These are phyloP conservation scores for Clistopyga incitator DNA, from an alignment of 2,888 invertebrate species.

Conservation along the genomic window DNA sequence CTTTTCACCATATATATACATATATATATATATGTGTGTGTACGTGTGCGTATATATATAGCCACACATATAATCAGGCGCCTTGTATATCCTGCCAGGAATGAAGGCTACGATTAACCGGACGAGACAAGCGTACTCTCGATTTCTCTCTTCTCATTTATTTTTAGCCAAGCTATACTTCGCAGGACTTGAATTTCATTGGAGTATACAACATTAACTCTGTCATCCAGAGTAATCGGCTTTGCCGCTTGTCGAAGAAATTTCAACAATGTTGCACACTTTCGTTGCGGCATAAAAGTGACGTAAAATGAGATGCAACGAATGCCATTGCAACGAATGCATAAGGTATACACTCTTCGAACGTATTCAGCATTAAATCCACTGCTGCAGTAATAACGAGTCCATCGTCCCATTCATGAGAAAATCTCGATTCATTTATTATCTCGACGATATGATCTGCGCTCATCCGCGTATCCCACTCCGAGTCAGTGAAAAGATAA, in stretches of 20 bases:
- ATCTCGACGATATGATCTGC: slow-evolving; percentile 58
- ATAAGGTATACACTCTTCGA: neutral
- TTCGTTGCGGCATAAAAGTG: neutral
- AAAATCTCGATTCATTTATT: slow-evolving; percentile 59
- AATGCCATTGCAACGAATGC: slow-evolving; percentile 36
- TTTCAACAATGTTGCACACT: slow-evolving; percentile 53
- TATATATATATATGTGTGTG: no score
- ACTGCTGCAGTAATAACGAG: slow-evolving; percentile 41
- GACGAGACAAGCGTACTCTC: slow-evolving; percentile 64
- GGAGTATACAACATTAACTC: slow-evolving; percentile 17
- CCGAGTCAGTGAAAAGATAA: slow-evolving; percentile 27
- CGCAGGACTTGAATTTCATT: slow-evolving; percentile 17
- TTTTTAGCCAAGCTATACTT: slow-evolving; percentile 9
- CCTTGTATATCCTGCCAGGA: slow-evolving; percentile 7
- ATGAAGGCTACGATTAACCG: slow-evolving; percentile 60
- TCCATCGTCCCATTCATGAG: slow-evolving; percentile 58
- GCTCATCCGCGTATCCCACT: slow-evolving; percentile 7
- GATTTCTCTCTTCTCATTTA: slow-evolving; percentile 59
- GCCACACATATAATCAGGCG: neutral
- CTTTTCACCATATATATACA: neutral
- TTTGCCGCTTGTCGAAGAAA: slow-evolving; percentile 40
- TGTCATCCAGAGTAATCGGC: slow-evolving; percentile 49
- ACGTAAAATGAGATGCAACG: slow-evolving; percentile 38
- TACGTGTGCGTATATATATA: neutral
- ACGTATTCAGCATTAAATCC: neutral